Evolutionary conservation across 2,113 vertebrate species (phyloP), one percentile per base, ranked within the genome.

Genomic region (Monarcha castaneiventris): DNA sequence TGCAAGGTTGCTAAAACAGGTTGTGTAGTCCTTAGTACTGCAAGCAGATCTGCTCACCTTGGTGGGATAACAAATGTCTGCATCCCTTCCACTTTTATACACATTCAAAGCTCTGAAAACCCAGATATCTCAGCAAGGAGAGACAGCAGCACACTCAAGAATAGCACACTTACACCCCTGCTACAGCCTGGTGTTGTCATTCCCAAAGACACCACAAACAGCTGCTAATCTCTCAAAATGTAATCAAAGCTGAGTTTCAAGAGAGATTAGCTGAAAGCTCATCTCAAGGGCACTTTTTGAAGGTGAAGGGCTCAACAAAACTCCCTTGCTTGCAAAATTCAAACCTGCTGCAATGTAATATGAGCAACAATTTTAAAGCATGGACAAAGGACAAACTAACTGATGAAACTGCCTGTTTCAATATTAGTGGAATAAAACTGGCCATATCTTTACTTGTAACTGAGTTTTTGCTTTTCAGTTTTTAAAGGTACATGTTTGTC

Each of bases 231-330:
- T 85, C 74, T 79, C 51, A 83, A 88, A 96, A 93, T 35, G 30
- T 80, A 91, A 68, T 55, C 11, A 4, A 92, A 94, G 11, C 30
- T n/a, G 39, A 30, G 20, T 84, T 86, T 88, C 59, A 51, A 55
- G 35, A 56, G 72, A 74, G 75, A 84, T 91, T 62, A 86, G 20
- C 61, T n/a, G 67, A 89, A 87, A 77, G 27, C 52, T 93, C 87
- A 66, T 35, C 39, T 90, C 78, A 83, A 90, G 94, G 89, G 33
- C 75, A 62, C 72, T 87, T 96, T 68, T 16, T 87, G 52, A 93
- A 93, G 75, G 56, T 35, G 64, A 95, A 88, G 68, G 54, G 20
- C 64, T 95, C 83, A 80, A 56, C 22, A 78, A 32, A 93, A 81
- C 29, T 75, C 82, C 20, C 26, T 64, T 59, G 22, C 73, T 90